Evolutionary conservation across 2,888 invertebrate species (phyloP), one percentile per base, ranked within the genome.

Genomic region (Diarsia mendica): DNA sequence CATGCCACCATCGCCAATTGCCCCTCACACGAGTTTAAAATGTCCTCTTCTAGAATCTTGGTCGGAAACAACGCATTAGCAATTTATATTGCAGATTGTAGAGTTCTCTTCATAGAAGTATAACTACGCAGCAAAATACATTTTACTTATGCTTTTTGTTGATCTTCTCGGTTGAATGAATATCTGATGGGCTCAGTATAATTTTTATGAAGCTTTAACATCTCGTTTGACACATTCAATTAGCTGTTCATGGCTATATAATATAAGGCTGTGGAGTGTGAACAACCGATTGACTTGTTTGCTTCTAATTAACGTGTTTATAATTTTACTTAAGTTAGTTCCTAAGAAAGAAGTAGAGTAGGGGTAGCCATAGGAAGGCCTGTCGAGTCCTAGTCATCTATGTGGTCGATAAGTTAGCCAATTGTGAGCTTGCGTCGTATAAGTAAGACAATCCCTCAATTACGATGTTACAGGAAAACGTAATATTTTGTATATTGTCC

Each of bases 381-480:
- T 44, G 48, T 23, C 11, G 39, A 75, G 28, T 20, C 11, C 1
- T 28, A 77, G n/a, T 8, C 15, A 55, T 6, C 20, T 6, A 39
- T 6, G 8, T 39, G 39, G 39, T 39, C 39, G 28, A 49, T 70
- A 15, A 71, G 11, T 46, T 23, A 10, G 23, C 33, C 20, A 68
- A 23, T 15, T 53, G 3, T 33, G 3, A 10, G 67, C 55, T 81
- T 66, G 20, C 20, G 20, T 33, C 23, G 28, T 63, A n/a, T 66
- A 53, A 39, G 33, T 67, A 80, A 53, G 61, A 66, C 53, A 60
- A 49, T 67, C 23, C 23, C 48, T 49, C n/a, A 46, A 78, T 67
- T 75, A 75, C 49, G 55, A 46, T 55, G 55, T 46, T n/a, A 75
- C 78, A 81, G 78, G 78, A 81, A 81, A 79, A 79, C 64, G n/a